Percentiles rank a stretch among this genome's conserved stretches.
These are phyloP conservation scores for Melanotaenia boesemani DNA, from an alignment of 2,797 vertebrate genomes.

Conservation along the genomic window DNA sequence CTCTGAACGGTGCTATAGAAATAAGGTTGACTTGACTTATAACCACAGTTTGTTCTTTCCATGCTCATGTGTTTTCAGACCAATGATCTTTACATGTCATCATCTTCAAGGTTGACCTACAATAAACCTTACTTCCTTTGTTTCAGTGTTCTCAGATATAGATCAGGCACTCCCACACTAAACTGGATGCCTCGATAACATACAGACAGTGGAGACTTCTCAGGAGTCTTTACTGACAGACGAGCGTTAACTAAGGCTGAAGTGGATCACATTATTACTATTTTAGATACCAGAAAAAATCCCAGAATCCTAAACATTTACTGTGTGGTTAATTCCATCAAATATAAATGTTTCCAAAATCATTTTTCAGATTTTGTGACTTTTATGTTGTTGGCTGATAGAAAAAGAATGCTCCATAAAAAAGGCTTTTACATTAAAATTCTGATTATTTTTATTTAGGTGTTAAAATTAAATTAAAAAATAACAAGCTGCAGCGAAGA, in stretches of 20 bases:
- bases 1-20: no score
- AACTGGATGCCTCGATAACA: conserved; percentile 14
- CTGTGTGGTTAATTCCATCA: no score
- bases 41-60: conserved; percentile 31
- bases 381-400: background rate
- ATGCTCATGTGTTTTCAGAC: conserved; percentile 44
- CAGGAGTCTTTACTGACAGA: conserved; percentile 5
- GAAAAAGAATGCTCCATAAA: background rate
- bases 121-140: conserved; percentile 35
- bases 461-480: no score
- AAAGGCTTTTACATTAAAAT: no score
- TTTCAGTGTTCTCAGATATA: conserved; percentile 28
- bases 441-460: no score
- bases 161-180: conserved; percentile 24
- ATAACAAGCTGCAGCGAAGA: no score
- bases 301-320: background rate
- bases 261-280: background rate
- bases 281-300: background rate
- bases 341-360: background rate
- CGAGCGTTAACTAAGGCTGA: background rate
- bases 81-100: conserved; percentile 52
- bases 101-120: conserved; percentile 54
- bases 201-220: conserved; percentile 19
- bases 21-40: no score
- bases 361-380: background rate